Conservation (phyloP, 2,888 invertebrate genomes). For the Stenotaenia linearis region DNA sequence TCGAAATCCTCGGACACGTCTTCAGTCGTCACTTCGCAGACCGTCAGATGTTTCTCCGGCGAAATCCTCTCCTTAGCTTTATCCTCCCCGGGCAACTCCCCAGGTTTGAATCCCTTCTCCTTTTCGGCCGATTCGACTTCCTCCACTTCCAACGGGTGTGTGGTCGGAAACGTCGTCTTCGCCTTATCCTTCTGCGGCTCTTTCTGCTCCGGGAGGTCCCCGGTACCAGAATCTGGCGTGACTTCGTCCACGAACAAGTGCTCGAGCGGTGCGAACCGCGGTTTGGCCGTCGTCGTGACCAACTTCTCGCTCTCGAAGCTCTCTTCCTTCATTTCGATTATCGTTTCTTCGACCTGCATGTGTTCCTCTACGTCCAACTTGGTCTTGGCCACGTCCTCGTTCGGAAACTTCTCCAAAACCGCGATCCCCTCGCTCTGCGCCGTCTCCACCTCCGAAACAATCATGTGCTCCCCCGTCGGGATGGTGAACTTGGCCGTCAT, state of each 20-base stretch:
- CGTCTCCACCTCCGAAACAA: constrained; percentile 32
- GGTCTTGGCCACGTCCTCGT: constrained; percentile 27
- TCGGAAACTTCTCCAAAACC: constrained; percentile 28
- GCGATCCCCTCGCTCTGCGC: constrained; percentile 27
- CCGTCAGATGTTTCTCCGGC: constrained; percentile 31
- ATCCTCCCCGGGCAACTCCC: constrained; percentile 37
- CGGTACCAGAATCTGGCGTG: constrained; percentile 19
- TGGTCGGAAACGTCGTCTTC: constrained; percentile 41
- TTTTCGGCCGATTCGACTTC: constrained; percentile 48
- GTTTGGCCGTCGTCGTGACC: constrained; percentile 36
- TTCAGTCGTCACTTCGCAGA: constrained; percentile 32
- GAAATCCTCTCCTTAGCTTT: constrained; percentile 34
- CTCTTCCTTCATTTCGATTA: constrained; percentile 32
- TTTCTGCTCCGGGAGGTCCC: constrained; percentile 26
- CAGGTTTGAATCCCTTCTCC: constrained; percentile 41
- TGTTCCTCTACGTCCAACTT: constrained; percentile 35
- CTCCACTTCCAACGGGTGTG: constrained; percentile 47
- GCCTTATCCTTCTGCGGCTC: constrained; percentile 39
- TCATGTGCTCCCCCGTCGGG: constrained; percentile 35
- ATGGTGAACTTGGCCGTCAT: constrained; percentile 28
- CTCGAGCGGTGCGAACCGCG: constrained; percentile 29
- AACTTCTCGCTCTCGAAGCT: constrained; percentile 17
- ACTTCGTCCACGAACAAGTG: constrained; percentile 33
- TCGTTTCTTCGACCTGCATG: constrained; percentile 28
- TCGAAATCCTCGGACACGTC: constrained; percentile 31